A percentile compares a stretch with the other conserved stretches of the same genome.
Evolutionary conservation across 23 tunicate genomes (phyloP).

Genomic region (Styela clava): DNA sequence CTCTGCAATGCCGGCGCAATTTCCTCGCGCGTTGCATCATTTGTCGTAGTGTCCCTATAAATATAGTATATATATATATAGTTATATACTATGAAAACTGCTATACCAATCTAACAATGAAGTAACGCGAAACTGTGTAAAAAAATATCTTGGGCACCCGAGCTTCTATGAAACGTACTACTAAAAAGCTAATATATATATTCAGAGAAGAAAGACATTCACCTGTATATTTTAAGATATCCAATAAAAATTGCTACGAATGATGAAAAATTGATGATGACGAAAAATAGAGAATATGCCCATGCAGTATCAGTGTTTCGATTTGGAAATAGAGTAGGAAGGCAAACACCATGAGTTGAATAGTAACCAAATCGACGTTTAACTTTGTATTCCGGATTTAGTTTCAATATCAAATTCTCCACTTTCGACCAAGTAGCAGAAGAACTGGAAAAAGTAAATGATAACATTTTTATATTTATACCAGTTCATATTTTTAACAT

Average conservation of each 20-base stretch:
- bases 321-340: slow-evolving; percentile 55
- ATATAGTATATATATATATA: too few relatives aligned
- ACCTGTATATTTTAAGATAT: slow-evolving; percentile 46
- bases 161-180: too few relatives aligned
- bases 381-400: background rate
- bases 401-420: background rate
- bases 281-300: slow-evolving; percentile 49
- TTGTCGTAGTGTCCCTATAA: background rate
- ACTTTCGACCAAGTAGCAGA: background rate
- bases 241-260: slow-evolving; percentile 47
- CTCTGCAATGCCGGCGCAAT: slow-evolving; percentile 19
- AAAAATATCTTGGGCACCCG: too few relatives aligned
- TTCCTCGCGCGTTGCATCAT: background rate
- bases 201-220: too few relatives aligned
- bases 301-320: slow-evolving; percentile 39
- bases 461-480: too few relatives aligned
- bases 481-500: too few relatives aligned
- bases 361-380: slow-evolving; percentile 47
- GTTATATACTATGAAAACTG: too few relatives aligned
- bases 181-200: too few relatives aligned
- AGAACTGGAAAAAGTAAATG: background rate
- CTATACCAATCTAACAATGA: too few relatives aligned
- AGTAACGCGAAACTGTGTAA: too few relatives aligned
- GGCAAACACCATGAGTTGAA: slow-evolving; percentile 72
- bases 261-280: slow-evolving; percentile 39